A percentile compares a stretch with the other conserved stretches of the same genome.
These are phyloP conservation scores for Xiphophorus hellerii DNA, from an alignment of 2,113 vertebrate genomes.

Conservation along the genomic window DNA sequence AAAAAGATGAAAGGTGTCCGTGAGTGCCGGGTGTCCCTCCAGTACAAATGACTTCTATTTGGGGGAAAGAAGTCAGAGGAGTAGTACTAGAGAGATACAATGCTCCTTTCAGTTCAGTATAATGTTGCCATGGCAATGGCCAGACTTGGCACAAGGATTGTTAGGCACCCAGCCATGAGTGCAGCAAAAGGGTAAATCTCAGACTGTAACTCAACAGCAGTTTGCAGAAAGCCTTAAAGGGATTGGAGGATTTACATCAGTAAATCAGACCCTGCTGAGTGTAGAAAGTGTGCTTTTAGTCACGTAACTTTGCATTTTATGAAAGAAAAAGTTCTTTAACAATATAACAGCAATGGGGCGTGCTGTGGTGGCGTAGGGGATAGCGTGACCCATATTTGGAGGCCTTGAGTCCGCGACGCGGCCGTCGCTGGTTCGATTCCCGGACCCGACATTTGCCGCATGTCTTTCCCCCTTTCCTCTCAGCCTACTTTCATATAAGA, in stretches of 20 bases:
- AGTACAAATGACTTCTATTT: background rate
- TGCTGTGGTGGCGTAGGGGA: too few relatives aligned
- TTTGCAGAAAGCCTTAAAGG: constrained; percentile 4
- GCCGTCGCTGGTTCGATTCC: too few relatives aligned
- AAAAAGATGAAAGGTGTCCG: background rate
- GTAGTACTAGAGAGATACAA: constrained; percentile 38
- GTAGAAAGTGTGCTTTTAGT: background rate
- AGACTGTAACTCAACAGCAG: constrained; percentile 34
- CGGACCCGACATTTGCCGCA: too few relatives aligned
- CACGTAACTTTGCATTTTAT: background rate
- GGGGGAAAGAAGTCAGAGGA: constrained; percentile 17
- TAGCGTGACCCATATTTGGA: too few relatives aligned
- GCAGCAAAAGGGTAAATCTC: constrained; percentile 20
- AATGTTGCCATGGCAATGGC: constrained; percentile 69
- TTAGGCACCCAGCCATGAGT: constrained; percentile 42
- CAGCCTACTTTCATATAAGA: too few relatives aligned
- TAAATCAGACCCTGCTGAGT: background rate
- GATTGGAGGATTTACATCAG: background rate
- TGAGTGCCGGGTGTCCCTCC: background rate
- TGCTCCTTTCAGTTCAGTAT: constrained; percentile 50
- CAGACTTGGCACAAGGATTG: constrained; percentile 56
- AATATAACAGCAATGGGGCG: background rate
- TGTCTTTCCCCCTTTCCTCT: too few relatives aligned
- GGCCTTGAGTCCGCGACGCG: too few relatives aligned
- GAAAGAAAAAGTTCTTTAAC: too few relatives aligned